A percentile compares a stretch with the other conserved stretches of the same genome.
These are phyloP conservation scores for Malacoraja senta DNA, from an alignment of 2,797 vertebrate genomes.

Conservation along the genomic window DNA sequence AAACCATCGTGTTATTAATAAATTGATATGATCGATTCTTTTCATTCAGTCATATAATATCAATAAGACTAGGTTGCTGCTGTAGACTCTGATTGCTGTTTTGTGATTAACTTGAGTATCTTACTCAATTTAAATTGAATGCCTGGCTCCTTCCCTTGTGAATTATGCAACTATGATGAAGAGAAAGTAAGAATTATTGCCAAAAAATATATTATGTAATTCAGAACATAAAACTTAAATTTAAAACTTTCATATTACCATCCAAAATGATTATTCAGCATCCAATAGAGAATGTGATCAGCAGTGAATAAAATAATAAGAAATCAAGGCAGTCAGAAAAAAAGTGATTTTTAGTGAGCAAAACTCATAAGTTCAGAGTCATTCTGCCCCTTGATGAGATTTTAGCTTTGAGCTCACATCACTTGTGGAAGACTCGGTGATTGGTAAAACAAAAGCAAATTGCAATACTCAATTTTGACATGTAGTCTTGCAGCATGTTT, in stretches of 20 bases:
- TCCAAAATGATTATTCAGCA: background rate
- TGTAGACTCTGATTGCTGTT: background rate
- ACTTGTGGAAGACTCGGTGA: background rate
- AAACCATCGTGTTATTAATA: background rate
- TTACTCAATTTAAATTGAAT: slow-evolving; percentile 22
- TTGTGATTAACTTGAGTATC: slow-evolving; percentile 32
- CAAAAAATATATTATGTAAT: slow-evolving; percentile 4
- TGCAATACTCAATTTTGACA: background rate
- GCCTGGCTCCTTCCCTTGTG: slow-evolving; percentile 12
- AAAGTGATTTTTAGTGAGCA: background rate
- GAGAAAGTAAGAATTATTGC: slow-evolving; percentile 33
- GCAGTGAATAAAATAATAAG: background rate
- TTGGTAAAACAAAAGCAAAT: background rate
- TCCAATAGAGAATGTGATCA: background rate
- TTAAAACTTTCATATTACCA: background rate
- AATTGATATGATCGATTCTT: background rate
- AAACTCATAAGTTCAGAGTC: background rate
- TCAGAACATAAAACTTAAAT: background rate
- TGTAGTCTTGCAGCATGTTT: too few relatives aligned
- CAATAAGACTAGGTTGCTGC: background rate
- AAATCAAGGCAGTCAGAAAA: background rate
- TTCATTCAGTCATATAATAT: background rate
- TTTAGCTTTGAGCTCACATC: background rate
- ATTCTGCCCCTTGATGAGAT: background rate
- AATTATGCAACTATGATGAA: slow-evolving; percentile 25